Evolutionary conservation across 2,113 vertebrate species (phyloP).

Genomic region (Zeus faber): DNA sequence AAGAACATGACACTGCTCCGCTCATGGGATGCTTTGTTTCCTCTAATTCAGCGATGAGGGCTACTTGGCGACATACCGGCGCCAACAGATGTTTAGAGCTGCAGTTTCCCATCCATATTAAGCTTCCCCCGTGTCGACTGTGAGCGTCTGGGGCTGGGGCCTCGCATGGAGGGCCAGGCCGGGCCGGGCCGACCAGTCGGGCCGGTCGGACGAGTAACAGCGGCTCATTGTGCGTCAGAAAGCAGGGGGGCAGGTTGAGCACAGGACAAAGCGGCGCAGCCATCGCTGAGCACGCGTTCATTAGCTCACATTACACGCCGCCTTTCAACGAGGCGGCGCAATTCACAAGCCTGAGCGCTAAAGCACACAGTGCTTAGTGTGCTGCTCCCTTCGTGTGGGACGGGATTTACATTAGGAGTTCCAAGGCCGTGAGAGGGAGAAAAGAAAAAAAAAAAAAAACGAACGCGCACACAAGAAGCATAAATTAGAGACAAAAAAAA

Average conservation of each 20-base stretch:
- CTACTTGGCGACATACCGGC: no score
- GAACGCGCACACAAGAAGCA: no score
- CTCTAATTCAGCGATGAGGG: no score
- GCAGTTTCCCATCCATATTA: no score
- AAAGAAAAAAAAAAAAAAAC: not conserved
- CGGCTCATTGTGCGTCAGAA: constrained; percentile 35
- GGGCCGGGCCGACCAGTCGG: constrained; percentile 40
- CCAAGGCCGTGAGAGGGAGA: constrained; percentile 1
- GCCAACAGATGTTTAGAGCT: no score
- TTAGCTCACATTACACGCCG: constrained; percentile 41
- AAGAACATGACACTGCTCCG: no score
- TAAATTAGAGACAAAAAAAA: no score
- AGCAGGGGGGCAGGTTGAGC: constrained; percentile 2
- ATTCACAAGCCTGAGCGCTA: constrained; percentile 32
- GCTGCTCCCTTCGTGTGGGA: constrained; percentile 6
- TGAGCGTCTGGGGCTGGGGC: not conserved
- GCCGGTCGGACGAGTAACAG: constrained; percentile 53
- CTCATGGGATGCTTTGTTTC: no score
- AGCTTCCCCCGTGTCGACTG: no score
- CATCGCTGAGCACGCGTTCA: constrained; percentile 26
- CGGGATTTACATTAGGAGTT: constrained; percentile 29
- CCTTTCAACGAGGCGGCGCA: constrained; percentile 34
- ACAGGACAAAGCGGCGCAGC: constrained; percentile 29
- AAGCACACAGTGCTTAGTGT: constrained; percentile 36
- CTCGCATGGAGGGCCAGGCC: not conserved